These are phyloP conservation scores for Tragelaphus strepsiceros DNA, from an alignment of 2,113 vertebrate species.

Conservation along the genomic window DNA sequence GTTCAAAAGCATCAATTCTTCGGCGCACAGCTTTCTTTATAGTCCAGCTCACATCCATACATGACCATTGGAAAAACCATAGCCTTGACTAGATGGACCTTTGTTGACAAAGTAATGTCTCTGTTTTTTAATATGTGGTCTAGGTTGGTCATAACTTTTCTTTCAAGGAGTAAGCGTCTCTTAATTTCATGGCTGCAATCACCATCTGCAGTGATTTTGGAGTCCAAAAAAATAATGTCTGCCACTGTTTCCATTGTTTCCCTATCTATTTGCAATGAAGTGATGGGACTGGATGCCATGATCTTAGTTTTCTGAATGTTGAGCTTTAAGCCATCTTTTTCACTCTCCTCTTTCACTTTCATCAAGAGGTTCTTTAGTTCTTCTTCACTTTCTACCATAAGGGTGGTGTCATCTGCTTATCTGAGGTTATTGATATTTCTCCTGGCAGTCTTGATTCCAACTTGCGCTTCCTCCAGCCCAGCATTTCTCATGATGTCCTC, in stretches of 20 bases:
- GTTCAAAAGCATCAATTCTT: neutral
- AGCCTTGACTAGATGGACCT: neutral
- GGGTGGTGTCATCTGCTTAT: neutral
- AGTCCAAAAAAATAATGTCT: fast-evolving
- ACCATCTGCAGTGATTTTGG: neutral
- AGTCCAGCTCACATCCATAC: neutral
- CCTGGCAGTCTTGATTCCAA: neutral
- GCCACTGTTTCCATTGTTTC: neutral
- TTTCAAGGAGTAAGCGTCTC: neutral
- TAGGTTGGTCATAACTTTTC: neutral
- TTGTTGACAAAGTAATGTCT: neutral
- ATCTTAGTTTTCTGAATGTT: neutral
- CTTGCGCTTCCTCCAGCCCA: neutral
- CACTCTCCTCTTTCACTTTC: neutral
- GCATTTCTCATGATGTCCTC: neutral
- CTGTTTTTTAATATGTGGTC: neutral
- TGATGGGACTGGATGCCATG: neutral
- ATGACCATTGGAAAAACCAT: neutral
- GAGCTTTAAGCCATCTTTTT: neutral
- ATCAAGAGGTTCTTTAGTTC: neutral
- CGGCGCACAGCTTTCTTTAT: neutral
- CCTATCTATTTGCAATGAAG: neutral
- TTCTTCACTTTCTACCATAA: neutral
- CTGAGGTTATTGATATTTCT: neutral
- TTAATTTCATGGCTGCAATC: neutral